phyloP scores from a whole-genome alignment of 2,888 invertebrate species.

The Parelbella ahira region DNA sequence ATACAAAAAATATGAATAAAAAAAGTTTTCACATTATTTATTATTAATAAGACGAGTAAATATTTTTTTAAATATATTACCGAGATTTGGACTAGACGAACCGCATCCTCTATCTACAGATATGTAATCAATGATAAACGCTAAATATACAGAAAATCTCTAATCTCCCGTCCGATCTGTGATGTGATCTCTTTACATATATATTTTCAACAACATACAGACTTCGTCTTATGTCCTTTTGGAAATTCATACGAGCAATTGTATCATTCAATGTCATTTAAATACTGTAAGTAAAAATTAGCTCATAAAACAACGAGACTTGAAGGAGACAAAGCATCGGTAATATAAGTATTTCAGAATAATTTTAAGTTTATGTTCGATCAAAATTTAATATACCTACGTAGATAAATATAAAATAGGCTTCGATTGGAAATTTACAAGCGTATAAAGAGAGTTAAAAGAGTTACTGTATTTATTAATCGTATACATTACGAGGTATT shows the following conservation, averaged over 20 bases:
- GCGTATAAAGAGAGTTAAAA: no score
- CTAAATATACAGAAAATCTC: slow-evolving; percentile 76
- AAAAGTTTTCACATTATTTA: slow-evolving; percentile 31
- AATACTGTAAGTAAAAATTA: no score
- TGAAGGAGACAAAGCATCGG: no score
- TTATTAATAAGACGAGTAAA: slow-evolving; percentile 61
- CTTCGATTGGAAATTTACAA: no score
- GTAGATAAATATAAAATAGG: no score
- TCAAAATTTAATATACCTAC: no score
- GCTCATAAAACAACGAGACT: no score
- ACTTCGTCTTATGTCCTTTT: slow-evolving; percentile 27
- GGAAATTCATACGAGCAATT: no score
- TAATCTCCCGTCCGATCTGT: slow-evolving; percentile 63
- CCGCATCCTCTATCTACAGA: slow-evolving; percentile 79
- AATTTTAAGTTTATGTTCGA: no score
- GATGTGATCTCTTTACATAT: slow-evolving; percentile 55
- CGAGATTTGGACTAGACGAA: slow-evolving; percentile 79
- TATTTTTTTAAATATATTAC: slow-evolving; percentile 64
- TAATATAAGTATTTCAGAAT: no score
- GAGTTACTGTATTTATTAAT: slow-evolving; percentile 10
- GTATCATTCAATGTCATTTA: no score
- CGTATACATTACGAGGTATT: slow-evolving; percentile 23
- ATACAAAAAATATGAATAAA: slow-evolving; percentile 55
- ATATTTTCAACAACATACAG: slow-evolving; percentile 61
- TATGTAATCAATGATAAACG: slow-evolving; percentile 80